These are phyloP conservation scores for Malacoraja senta DNA, from an alignment of 2,797 vertebrate species.

Conservation along the genomic window DNA sequence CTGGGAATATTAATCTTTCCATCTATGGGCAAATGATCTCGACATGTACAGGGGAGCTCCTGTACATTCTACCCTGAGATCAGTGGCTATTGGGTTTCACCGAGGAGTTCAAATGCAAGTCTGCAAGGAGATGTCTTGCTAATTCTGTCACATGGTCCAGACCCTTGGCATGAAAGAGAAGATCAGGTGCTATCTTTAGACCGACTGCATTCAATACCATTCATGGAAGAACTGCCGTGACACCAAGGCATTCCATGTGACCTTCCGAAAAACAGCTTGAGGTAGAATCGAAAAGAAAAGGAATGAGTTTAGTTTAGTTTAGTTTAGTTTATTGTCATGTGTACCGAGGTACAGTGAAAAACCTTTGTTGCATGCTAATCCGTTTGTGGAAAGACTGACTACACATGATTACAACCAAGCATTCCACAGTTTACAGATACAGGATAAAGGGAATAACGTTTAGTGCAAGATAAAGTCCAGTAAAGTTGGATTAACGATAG, in stretches of 20 bases:
- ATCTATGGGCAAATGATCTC: slow-evolving; percentile 47
- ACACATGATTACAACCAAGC: too few species aligned
- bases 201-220: slow-evolving; percentile 45
- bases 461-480: too few species aligned
- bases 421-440: too few species aligned
- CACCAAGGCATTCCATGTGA: background rate
- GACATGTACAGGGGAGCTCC: slow-evolving; percentile 13
- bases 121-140: slow-evolving; percentile 48
- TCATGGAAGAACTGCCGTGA: slow-evolving; percentile 2
- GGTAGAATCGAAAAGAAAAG: background rate
- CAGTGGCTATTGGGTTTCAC: slow-evolving; percentile 58
- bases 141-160: slow-evolving; percentile 56
- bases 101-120: slow-evolving; percentile 46
- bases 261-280: background rate
- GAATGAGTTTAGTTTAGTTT: too few species aligned
- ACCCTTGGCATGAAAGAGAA: slow-evolving; percentile 49
- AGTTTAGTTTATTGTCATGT: too few species aligned
- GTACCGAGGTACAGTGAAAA: too few species aligned
- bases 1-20: slow-evolving; percentile 42
- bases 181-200: slow-evolving; percentile 53
- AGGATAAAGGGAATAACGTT: too few species aligned
- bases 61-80: slow-evolving; percentile 39
- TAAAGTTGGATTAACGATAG: too few species aligned
- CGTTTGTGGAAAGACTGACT: too few species aligned
- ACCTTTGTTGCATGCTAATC: too few species aligned